Evolutionary conservation across 2,888 invertebrate genomes (phyloP), one percentile per base, ranked within the genome.

Genomic region (Eurytoma californica): DNA sequence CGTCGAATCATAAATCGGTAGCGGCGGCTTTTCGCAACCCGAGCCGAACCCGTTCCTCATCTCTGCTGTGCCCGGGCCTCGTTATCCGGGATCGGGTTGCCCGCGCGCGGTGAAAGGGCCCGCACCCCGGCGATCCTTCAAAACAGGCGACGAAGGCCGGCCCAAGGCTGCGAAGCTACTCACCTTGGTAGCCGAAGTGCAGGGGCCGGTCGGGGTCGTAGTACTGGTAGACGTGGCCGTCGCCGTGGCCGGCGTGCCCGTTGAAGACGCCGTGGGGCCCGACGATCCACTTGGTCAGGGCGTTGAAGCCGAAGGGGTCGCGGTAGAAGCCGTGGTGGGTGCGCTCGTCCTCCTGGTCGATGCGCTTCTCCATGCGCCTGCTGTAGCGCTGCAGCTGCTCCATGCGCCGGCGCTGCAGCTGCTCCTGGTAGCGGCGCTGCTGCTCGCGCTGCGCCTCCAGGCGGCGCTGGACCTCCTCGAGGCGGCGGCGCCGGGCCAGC

Each of bases 221-320:
- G 30, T 72, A 74, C 57, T 81, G 81, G 18, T 81, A 81, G 9
- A 81, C 79, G 63, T 81, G 81, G 0, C 81, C 81, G 51, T 81
- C 81, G 0, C 81, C 81, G 65, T 81, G 69, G 3, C 81, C 81
- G 0, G 66, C 63, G 20, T 81, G 81, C 3, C 79, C 81, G 47
- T 60, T 74, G 65, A 81, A 76, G 7, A 55, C 18, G 0, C 72
- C 58, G 14, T 66, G 58, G 0, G 76, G 72, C 9, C 73, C 73
- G 24, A 85, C 79, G 28, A 85, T 74, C 47, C 85, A 77, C 57
- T 83, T 75, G 58, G 83, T 77, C 60, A 84, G 70, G 5, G 86
- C 79, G 66, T 86, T 85, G 58, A 87, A 82, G 18, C 86, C 86
- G 12, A 84, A 82, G 4, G 85, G 85, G 74, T 86, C 85, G 3